Base-by-base conservation (phyloP, 2,888 invertebrate species). In the Melanostoma mellinum region DNA sequence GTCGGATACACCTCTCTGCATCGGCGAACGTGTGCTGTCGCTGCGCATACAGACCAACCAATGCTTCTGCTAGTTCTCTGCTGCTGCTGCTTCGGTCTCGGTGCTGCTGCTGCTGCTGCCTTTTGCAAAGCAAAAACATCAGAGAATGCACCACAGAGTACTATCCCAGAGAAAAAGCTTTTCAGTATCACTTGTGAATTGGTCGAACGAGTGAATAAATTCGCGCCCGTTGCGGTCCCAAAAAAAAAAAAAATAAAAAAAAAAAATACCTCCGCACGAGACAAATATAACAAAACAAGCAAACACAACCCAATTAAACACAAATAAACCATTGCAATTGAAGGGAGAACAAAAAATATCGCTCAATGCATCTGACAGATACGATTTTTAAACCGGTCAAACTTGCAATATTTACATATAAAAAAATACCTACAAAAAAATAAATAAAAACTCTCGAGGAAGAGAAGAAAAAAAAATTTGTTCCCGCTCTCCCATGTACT, bases 121-220 rank as follows among this genome's bases (percentile, higher is more conserved):
- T 33, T 33, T 32, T 50, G 32, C 33, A 33, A 60, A 44, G 40
- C 38, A 69, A 46, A 40, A 38, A 48, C 53, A 72, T 67, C 10
- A 53, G 44, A 63, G 76, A 81, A 81, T 81, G 82, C 82, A 82
- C 68, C 73, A 65, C 73, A 60, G 46, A 78, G 72, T 36, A 69
- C 40, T 65, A 69, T 58, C 68, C 20, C 73, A 78, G 65, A 78
- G 69, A 76, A 82, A 81, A 82, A 82, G 82, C 82, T 82, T 65
- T 69, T 82, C 73, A 82, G 82, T 82, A 78, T 69, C 73, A 82
- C 73, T 82, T 82, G 63, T 73, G 81, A 82, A 77, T 82, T 82
- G 78, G 82, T 69, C 78, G 78, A 73, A 74, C 36, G 73, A 78
- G 82, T 78, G 65, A 77, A 76, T 76, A 48, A 74, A 48, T 82